Evolutionary conservation across 1,140 invertebrate genomes (phyloP), one percentile per base, ranked within the genome.

Genomic region (Parapsyche elsis): DNA sequence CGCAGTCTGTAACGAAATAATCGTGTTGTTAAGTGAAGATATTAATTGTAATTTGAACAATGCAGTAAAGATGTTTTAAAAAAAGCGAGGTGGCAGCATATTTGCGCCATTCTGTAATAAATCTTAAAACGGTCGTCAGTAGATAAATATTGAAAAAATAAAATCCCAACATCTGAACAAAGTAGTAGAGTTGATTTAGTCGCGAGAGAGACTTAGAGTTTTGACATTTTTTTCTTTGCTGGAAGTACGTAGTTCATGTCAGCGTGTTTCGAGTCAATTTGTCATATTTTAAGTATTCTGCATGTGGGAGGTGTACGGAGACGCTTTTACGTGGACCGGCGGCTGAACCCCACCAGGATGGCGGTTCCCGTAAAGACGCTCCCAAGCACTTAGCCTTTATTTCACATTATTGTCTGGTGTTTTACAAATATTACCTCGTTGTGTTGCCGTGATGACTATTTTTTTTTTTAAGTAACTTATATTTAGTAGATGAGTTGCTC

Each of bases 171-270:
- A 83, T 81, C 79, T 81, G 79, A 83, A 83, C 71, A 83, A 77
- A 78, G 82, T 83, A 83, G 82, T 83, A 67, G 82, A 83, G 82
- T 83, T 83, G 81, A 83, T 81, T 89, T 89, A 89, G 88, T 89
- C 86, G 88, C 88, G 88, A 88, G 87, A 87, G 84, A 86, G 87
- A 89, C 87, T 86, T 89, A 89, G 88, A 88, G 88, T 89, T 89
- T 89, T 89, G 88, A 89, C 88, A 88, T 88, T 87, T 88, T 89
- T 89, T 89, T 89, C 88, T 89, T 89, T 89, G 88, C 88, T 89
- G 88, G 88, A 88, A 89, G 88, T 89, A 88, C 88, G 88, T 89
- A 88, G 88, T 88, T 89, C 88, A 88, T 89, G 88, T 88, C 88
- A 89, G 88, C 88, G 82, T 77, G 80, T 81, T 83, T 80, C 71